Percentiles rank a stretch among this genome's conserved stretches.
Conservation (phyloP, 2,888 invertebrate genomes). For the Acrobasis suavella region DNA sequence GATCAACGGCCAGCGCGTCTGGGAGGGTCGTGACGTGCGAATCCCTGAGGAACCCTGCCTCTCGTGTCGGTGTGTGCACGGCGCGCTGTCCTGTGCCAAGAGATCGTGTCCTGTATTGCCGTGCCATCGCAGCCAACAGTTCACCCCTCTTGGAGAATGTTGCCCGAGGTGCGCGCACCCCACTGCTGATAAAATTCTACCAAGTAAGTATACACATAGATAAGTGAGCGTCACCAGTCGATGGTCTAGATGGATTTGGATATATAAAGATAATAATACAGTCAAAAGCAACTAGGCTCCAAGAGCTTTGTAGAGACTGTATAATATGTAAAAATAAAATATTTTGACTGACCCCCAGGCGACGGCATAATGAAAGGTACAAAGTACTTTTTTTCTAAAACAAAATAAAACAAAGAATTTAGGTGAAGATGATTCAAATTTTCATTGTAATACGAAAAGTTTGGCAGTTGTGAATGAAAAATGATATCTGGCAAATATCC, state of each 20-base stretch:
- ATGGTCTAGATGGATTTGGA: background rate
- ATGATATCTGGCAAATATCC: too few species aligned
- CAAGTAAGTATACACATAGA: conserved; percentile 51
- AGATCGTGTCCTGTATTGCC: conserved; percentile 94
- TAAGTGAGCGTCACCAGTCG: background rate
- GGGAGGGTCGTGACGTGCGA: conserved; percentile 90
- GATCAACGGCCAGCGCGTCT: conserved; percentile 91
- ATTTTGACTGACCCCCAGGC: too few species aligned
- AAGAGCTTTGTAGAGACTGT: too few species aligned
- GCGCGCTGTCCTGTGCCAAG: conserved; percentile 89
- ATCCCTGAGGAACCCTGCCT: conserved; percentile 93
- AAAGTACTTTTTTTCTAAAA: too few species aligned
- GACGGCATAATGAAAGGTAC: too few species aligned
- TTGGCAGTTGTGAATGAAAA: too few species aligned
- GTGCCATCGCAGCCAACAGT: conserved; percentile 87
- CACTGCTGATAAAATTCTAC: conserved; percentile 75
- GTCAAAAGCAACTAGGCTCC: too few species aligned
- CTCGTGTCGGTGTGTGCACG: conserved; percentile 89
- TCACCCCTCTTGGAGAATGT: conserved; percentile 89
- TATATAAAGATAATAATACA: too few species aligned
- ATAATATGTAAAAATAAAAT: too few species aligned
- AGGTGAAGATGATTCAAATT: too few species aligned
- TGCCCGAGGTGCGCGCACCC: conserved; percentile 84
- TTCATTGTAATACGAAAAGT: too few species aligned
- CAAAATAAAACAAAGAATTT: too few species aligned